phyloP scores from a whole-genome alignment of 2,888 invertebrate genomes.

The Onthophagus sagittarius region DNA sequence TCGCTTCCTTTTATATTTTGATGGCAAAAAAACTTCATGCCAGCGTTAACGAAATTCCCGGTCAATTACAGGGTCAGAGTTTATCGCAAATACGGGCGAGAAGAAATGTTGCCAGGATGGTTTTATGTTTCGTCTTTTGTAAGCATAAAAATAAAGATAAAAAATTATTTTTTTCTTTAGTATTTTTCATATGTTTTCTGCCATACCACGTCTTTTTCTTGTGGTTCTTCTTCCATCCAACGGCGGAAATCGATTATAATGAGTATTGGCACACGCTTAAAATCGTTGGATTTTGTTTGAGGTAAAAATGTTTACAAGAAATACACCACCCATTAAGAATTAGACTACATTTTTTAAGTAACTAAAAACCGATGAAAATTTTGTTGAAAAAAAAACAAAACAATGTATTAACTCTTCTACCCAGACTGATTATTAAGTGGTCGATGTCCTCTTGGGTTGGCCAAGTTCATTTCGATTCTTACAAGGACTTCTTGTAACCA shows the following conservation, averaged over 20 bases:
- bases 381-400: too few relatives aligned
- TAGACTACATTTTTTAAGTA: too few relatives aligned
- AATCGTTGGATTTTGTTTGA: slow-evolving; percentile 77
- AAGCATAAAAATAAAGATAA: slow-evolving; percentile 27
- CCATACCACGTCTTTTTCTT: slow-evolving; percentile 80
- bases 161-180: slow-evolving; percentile 39
- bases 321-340: too few relatives aligned
- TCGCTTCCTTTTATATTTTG: slow-evolving; percentile 80
- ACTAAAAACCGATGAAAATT: too few relatives aligned
- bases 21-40: slow-evolving; percentile 85
- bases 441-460: too few relatives aligned
- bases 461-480: too few relatives aligned
- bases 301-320: slow-evolving; percentile 38
- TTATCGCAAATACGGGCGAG: slow-evolving; percentile 65
- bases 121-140: slow-evolving; percentile 75
- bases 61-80: slow-evolving; percentile 72
- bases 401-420: too few relatives aligned
- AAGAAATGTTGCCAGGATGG: slow-evolving; percentile 78
- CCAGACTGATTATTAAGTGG: too few relatives aligned
- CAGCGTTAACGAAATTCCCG: slow-evolving; percentile 76
- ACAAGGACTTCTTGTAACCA: too few relatives aligned
- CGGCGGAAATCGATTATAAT: slow-evolving; percentile 68
- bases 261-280: slow-evolving; percentile 81
- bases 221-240: slow-evolving; percentile 74
- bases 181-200: slow-evolving; percentile 81